Evolutionary conservation across 2,888 invertebrate genomes (phyloP), one percentile per base, ranked within the genome.

Genomic region (Bibio marci): DNA sequence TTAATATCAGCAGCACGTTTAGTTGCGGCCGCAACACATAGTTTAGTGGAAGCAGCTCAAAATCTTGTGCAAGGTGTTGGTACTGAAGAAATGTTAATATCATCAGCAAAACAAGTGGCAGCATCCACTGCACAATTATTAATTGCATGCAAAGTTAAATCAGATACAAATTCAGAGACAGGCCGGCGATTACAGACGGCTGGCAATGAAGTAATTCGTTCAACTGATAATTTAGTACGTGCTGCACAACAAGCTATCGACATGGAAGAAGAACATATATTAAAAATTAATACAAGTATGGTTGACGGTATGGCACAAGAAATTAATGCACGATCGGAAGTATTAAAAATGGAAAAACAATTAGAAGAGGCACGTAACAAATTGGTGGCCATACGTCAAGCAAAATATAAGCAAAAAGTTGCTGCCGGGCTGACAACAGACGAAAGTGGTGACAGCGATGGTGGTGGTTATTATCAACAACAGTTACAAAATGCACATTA

Each of bases 141-240:
- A 38, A 94, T 99, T 34, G 97, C 98, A 0, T 98, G 98, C 65
- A 94, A 95, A 70, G 95, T 98, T 41, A 97, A 97, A 62, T 94
- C 97, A 0, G 97, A 97, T 64, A 86, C 90, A 2, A 85, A 91
- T 43, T 90, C 92, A 7, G 87, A 90, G 49, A 83, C 90, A 7
- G 95, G 94, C 37, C 79, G 88, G 34, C 73, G 95, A 11, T 67
- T 97, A 30, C 81, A 92, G 60, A 74, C 82, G 12, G 95, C 95
- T 1, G 95, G 95, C 12, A 94, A 92, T 49, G 92, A 91, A 4
- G 97, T 98, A 2, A 95, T 97, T 63, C 72, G 88, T 45, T 95
- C 97, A 3, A 97, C 98, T 0, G 98, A 99, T 62, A 92, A 92
- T 65, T 66, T 99, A 51, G 98, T 98, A 15, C 71, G 82, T 19